Percentiles rank a stretch among this genome's conserved stretches.
phyloP scores from a whole-genome alignment of 2,113 vertebrate genomes.

The Oryzias celebensis region DNA sequence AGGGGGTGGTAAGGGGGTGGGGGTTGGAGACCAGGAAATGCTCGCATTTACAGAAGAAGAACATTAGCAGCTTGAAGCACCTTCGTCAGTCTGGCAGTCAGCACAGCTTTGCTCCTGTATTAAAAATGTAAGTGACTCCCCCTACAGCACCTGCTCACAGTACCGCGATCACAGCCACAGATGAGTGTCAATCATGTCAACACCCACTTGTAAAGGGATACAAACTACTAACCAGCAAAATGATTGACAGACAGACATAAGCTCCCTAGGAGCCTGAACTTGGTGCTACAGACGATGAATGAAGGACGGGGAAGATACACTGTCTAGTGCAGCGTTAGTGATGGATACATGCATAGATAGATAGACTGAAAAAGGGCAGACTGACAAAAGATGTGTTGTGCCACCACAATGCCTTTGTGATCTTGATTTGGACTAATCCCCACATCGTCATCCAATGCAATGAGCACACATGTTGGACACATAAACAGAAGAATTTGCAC shows the following conservation, averaged over 20 bases:
- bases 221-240: conserved; percentile 46
- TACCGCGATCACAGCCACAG: conserved; percentile 55
- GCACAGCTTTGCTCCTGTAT: conserved; percentile 32
- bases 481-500: conserved; percentile 6
- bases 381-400: conserved; percentile 4
- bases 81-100: conserved; percentile 26
- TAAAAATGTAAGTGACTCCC: conserved; percentile 42
- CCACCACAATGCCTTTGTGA: conserved; percentile 17
- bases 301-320: conserved; percentile 37
- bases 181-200: conserved; percentile 67
- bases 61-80: conserved; percentile 9
- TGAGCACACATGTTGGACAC: conserved; percentile 10
- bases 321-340: conserved; percentile 29
- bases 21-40: conserved; percentile 26
- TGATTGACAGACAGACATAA: conserved; percentile 67
- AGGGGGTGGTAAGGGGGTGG: conserved; percentile 8
- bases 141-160: conserved; percentile 42
- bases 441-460: conserved; percentile 24
- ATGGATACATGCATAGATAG: conserved; percentile 36
- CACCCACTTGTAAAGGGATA: conserved; percentile 33
- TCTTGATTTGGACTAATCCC: conserved; percentile 58
- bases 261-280: conserved; percentile 59
- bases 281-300: conserved; percentile 40
- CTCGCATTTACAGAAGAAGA: conserved; percentile 53
- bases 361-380: conserved; percentile 31